A percentile compares a stretch with the other conserved stretches of the same genome.
Evolutionary conservation across 2,113 vertebrate species (phyloP).

Genomic region (Burhinus bistriatus): DNA sequence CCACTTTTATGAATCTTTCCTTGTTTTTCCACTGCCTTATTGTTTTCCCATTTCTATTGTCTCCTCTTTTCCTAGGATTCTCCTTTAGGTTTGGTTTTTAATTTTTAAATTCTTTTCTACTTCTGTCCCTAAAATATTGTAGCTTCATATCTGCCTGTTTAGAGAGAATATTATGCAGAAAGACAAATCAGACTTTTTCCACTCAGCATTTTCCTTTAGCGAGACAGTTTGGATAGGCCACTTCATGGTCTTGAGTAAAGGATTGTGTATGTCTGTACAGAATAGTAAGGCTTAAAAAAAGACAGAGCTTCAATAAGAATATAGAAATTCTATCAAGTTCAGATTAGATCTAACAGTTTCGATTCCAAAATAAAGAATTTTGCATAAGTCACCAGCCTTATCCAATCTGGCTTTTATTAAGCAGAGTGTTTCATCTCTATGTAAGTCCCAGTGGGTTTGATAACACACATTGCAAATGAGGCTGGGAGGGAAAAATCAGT

Average conservation of each 20-base stretch:
- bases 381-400: not conserved
- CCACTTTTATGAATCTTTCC: not conserved
- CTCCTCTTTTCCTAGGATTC: not conserved
- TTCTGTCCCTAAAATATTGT: not conserved
- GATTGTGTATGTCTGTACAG: not conserved
- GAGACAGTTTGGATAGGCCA: not conserved
- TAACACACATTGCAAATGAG: not conserved
- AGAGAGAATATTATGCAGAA: not conserved
- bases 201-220: not conserved
- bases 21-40: not conserved
- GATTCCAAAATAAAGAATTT: not conserved
- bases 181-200: not conserved
- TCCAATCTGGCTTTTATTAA: not conserved
- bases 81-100: not conserved
- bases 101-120: not conserved
- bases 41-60: not conserved
- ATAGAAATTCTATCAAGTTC: not conserved
- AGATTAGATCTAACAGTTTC: not conserved
- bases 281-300: not conserved
- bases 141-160: not conserved
- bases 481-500: not conserved
- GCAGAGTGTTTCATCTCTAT: not conserved
- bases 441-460: not conserved
- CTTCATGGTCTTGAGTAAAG: not conserved
- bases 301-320: not conserved